These are phyloP conservation scores for Mimachlamys varia DNA, from an alignment of 2,888 invertebrate genomes.

Conservation along the genomic window DNA sequence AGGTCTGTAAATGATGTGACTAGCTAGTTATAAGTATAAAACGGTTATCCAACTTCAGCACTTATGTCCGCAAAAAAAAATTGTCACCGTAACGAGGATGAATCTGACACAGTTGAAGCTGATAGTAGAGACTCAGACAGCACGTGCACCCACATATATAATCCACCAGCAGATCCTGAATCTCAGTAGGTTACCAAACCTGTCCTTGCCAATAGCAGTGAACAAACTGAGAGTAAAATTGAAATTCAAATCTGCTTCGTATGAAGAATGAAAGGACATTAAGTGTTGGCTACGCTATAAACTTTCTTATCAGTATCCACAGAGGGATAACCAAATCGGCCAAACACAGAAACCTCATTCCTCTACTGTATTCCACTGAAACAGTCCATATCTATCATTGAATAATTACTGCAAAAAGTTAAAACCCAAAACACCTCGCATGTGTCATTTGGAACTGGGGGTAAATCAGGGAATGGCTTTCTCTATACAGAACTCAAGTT, in stretches of 20 bases:
- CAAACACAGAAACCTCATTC: conserved; percentile 8
- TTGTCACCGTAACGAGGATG: neutral
- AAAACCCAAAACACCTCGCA: neutral
- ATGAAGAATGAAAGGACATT: neutral
- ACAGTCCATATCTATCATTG: neutral
- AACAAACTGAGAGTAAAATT: neutral
- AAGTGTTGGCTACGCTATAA: neutral
- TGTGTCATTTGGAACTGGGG: neutral
- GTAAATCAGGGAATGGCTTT: neutral
- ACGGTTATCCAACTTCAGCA: neutral
- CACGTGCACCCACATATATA: neutral
- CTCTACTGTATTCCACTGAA: neutral
- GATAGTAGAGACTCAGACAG: neutral
- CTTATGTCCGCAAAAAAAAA: neutral
- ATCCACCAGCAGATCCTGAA: neutral
- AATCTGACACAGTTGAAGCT: neutral
- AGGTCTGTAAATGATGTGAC: neutral
- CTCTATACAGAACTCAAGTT: too few species aligned
- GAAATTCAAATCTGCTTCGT: neutral
- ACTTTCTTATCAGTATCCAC: conserved; percentile 6
- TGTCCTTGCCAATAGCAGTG: neutral
- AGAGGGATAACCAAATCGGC: neutral
- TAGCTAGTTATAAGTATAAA: neutral
- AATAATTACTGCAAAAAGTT: neutral
- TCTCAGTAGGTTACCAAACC: neutral